These are phyloP conservation scores for Oriolus oriolus DNA, from an alignment of 2,113 vertebrate species.

Conservation along the genomic window DNA sequence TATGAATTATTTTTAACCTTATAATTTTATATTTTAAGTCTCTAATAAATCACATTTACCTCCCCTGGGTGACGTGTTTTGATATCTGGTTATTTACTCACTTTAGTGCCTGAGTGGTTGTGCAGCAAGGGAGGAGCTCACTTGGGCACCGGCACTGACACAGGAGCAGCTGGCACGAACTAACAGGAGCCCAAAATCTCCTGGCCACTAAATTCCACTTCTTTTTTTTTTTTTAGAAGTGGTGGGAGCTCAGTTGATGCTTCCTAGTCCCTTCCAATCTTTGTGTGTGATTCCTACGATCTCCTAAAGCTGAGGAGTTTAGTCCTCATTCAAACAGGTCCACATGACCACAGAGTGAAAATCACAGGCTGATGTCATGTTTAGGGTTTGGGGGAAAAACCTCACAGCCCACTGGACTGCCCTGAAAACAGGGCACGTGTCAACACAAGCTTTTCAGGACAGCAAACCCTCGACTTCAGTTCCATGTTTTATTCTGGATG, in stretches of 20 bases:
- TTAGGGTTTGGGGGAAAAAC: neutral
- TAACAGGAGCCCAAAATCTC: neutral
- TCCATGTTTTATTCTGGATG: neutral
- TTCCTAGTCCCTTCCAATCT: neutral
- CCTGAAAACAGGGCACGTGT: neutral
- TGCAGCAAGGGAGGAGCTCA: neutral
- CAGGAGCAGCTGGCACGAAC: neutral
- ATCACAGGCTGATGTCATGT: neutral
- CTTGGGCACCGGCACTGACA: neutral
- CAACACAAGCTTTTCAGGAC: neutral
- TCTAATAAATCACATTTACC: neutral
- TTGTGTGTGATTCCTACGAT: neutral
- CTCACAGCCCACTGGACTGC: neutral
- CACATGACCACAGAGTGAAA: neutral
- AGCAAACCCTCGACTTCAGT: neutral
- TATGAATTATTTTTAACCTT: constrained; percentile 34
- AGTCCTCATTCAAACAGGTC: neutral
- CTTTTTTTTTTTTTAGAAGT: neutral
- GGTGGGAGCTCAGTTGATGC: neutral
- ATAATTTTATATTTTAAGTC: constrained; percentile 22
- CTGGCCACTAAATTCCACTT: neutral
- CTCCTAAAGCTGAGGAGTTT: neutral
- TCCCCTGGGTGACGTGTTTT: constrained; percentile 1
- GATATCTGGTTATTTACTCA: constrained; percentile 41
- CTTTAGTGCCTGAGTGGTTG: neutral